Evolutionary conservation across 2,113 vertebrate species (phyloP).

Genomic region (Pelmatolapia mariae): DNA sequence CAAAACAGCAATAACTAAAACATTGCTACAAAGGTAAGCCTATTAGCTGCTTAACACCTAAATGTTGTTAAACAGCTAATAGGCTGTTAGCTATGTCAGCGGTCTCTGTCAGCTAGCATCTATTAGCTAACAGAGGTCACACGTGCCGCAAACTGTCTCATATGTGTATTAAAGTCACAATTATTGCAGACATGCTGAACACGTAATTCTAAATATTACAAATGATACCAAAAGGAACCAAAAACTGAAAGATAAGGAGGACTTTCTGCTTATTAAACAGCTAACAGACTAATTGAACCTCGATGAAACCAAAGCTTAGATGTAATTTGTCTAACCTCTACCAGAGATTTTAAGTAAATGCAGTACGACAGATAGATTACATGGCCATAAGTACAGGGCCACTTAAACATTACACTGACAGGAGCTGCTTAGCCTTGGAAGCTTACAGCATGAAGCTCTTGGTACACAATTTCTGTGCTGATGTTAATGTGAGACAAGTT

Average conservation of each 20-base stretch:
- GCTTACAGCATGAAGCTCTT: not conserved
- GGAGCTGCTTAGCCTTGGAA: not conserved
- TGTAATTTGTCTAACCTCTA: not conserved
- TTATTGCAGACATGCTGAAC: not conserved
- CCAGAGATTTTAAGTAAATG: not conserved
- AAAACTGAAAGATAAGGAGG: not conserved
- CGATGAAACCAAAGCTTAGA: not conserved
- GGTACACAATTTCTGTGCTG: not conserved
- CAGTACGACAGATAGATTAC: not conserved
- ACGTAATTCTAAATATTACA: not conserved
- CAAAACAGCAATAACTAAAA: not conserved
- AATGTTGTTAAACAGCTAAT: not conserved
- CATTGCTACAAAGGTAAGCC: not conserved
- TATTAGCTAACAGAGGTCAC: not conserved
- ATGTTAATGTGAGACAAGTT: not conserved
- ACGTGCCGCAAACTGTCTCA: accelerated
- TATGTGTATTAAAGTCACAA: not conserved
- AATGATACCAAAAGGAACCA: accelerated
- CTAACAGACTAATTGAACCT: not conserved
- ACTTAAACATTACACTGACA: not conserved
- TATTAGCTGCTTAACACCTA: not conserved
- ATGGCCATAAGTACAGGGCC: not conserved
- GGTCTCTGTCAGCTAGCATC: not conserved
- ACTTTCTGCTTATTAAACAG: not conserved
- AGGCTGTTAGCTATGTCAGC: not conserved